Conservation (phyloP, 1,140 invertebrate genomes). For the Lethocerus indicus region DNA sequence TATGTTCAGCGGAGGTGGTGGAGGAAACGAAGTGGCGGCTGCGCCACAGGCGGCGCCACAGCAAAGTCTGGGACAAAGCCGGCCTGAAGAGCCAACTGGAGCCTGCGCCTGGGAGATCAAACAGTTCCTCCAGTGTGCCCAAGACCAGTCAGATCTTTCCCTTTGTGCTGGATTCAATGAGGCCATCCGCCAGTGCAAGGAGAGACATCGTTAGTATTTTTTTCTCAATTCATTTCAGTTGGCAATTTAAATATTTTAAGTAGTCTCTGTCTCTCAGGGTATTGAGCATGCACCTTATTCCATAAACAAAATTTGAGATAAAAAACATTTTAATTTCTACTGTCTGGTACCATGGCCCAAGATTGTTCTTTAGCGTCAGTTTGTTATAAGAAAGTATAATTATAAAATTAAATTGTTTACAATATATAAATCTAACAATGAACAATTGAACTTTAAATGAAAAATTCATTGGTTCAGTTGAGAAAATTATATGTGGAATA, state of each 20-base stretch:
- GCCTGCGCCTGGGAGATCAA: slow-evolving; percentile 78
- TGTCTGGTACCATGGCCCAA: no score
- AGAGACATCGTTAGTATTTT: slow-evolving; percentile 26
- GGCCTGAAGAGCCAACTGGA: slow-evolving; percentile 32
- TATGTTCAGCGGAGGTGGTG: slow-evolving; percentile 55
- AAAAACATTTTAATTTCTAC: no score
- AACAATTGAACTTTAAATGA: no score
- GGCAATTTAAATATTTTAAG: slow-evolving; percentile 1
- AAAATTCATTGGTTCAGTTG: no score
- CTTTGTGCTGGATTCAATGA: slow-evolving; percentile 89
- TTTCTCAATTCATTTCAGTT: not conserved
- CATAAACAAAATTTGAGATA: no score
- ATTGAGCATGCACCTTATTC: no score
- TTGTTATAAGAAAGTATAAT: no score
- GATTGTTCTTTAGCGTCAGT: no score
- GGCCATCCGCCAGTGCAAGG: slow-evolving; percentile 78
- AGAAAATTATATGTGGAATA: no score
- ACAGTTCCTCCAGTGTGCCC: slow-evolving; percentile 76
- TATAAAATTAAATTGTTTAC: no score
- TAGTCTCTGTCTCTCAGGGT: no score
- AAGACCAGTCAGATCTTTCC: slow-evolving; percentile 63
- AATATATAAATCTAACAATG: no score
- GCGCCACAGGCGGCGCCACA: slow-evolving; percentile 23
- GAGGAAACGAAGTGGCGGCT: slow-evolving; percentile 17
- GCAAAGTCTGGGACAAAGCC: slow-evolving; percentile 21